Evolutionary conservation across 2,797 vertebrate genomes (phyloP), one percentile per base, ranked within the genome.

Genomic region (Buphagus erythrorhynchus): DNA sequence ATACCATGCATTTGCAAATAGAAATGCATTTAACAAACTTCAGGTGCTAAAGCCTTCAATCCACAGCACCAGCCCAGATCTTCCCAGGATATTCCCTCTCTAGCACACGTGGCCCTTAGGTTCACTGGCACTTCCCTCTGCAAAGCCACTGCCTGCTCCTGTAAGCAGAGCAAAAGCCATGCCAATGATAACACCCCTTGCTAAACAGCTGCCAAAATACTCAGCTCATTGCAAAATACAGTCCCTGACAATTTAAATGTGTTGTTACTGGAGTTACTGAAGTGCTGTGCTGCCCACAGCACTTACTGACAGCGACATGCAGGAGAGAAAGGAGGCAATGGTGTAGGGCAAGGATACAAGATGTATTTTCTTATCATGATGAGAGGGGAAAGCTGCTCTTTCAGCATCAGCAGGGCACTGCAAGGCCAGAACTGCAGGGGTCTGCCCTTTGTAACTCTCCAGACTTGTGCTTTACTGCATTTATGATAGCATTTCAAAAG

Each of bases 91-190:
- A 33, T 52, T 8, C 20, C 52, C 13, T 80, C 15, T 25, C 19
- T 0, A 1, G 36, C 40, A 67, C 14, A 19, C 2, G 0, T 26
- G 22, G 11, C 25, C 8, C 4, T 65, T 25, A 9, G 12, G 17
- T 10, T 75, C 80, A 28, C 24, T 29, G 48, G 16, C 26, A 5
- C 16, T 18, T 71, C 25, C 25, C 21, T 72, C 67, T 59, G 45
- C 19, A 42, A 67, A 80, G 43, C 55, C n/a, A 15, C 46, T 43
- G 46, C 31, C 54, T 42, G 57, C 36, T 71, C 10, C 72, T 52
- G 40, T 18, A 42, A 63, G 48, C 40, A 71, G 38, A 63, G 35
- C 26, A 55, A 86, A 71, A 52, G 22, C 26, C 5, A 0, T 29
- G 29, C 57, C 45, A 52, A 74, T 42, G 61, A 67, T 13, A 83